Percentiles rank a stretch among this genome's conserved stretches.
phyloP scores from a whole-genome alignment of 2,113 vertebrate genomes.

The Gymnobelideus leadbeateri region DNA sequence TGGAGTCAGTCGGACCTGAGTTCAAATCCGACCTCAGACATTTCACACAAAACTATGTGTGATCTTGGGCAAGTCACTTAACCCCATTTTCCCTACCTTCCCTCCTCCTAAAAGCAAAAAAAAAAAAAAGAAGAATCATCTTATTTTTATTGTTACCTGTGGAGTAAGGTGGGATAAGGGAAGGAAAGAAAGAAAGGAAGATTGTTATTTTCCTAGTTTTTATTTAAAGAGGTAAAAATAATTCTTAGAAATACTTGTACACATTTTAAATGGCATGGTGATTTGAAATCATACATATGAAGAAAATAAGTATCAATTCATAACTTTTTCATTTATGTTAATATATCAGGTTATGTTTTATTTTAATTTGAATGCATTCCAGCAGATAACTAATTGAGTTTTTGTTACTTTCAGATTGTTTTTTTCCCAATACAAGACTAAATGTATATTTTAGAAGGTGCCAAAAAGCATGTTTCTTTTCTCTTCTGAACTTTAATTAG shows the following conservation, averaged over 20 bases:
- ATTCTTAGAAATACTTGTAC: not conserved
- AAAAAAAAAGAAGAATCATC: not conserved
- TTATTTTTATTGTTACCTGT: not conserved
- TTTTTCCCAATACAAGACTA: slow-evolving; percentile 19
- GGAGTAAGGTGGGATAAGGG: not conserved
- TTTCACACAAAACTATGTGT: no score
- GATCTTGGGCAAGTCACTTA: no score
- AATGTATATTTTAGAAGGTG: slow-evolving; percentile 49
- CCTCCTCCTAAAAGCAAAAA: no score
- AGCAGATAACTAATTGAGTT: slow-evolving; percentile 21
- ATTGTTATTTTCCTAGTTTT: slow-evolving; percentile 11
- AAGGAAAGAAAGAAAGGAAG: not conserved
- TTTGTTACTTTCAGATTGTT: not conserved
- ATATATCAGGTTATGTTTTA: not conserved
- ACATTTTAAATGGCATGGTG: not conserved
- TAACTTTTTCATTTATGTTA: slow-evolving; percentile 29
- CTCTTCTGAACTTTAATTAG: slow-evolving; percentile 62
- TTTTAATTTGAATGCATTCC: not conserved
- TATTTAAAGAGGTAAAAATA: not conserved
- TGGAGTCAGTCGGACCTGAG: no score
- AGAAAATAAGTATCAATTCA: not conserved
- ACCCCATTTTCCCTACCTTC: no score
- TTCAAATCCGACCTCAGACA: no score
- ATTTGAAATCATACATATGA: not conserved
- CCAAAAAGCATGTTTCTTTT: slow-evolving; percentile 46